Evolutionary conservation across 2,113 vertebrate species (phyloP), one percentile per base, ranked within the genome.

Genomic region (Puffinus mauretanicus): DNA sequence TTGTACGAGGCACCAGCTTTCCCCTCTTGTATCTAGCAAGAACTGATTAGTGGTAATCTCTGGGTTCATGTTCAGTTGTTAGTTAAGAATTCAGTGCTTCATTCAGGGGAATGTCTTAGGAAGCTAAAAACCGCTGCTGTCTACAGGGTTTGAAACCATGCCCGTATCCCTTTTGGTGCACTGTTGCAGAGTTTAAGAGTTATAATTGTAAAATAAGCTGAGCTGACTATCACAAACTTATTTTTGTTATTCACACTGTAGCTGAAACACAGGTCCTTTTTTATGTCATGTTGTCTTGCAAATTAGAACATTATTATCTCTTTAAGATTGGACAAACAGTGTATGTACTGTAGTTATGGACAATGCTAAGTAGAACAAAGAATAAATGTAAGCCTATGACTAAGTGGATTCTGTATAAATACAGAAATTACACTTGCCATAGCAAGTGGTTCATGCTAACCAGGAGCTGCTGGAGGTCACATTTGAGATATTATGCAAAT

Each of bases 401-500:
- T 72, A 34, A 58, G n/a, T 24, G 70, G 34, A 26, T 80, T 88
- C 67, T 51, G 27, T 79, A 49, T 54, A 69, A 93, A 82, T 52
- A 76, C 7, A 57, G 38, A 82, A 93, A 92, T 76, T 82, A 46
- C 42, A 30, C 34, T 82, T 82, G 16, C 40, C 22, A 8, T 55
- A 64, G n/a, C 58, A 91, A 88, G 58, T 70, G 24, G 32, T 57
- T 92, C 26, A 11, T 60, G 40, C 72, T 92, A 90, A 82, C 76
- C 51, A 71, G 38, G 34, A 92, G 62, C 83, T 94, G 75, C 86
- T 93, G 89, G 91, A 91, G 66, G 70, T 93, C 71, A 15, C 77
- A 73, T 93, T 60, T 89, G 77, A 93, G 75, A 78, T 77, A 87
- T 72, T 91, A 89, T 91, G 84, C 75, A 95, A 94, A 95, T 94